Evolutionary conservation across 2,113 vertebrate species (phyloP).

Genomic region (sheep (Ovis aries)): ARS-UI_Ramb_v3.0 NC_056054.1:175954001-175954500

Average conservation of each 20-base stretch:
- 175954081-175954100: neutral
- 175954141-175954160: neutral
- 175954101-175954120: neutral
- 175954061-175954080: constrained; percentile 22
- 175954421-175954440: neutral
- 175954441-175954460: neutral
- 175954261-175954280: neutral
- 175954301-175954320: neutral
- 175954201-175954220: neutral
- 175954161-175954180: neutral
- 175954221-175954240: neutral
- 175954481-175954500: neutral
- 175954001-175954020: neutral
- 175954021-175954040: neutral
- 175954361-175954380: neutral
- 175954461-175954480: neutral
- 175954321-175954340: neutral
- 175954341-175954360: neutral
- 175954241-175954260: neutral
- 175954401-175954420: neutral
- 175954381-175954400: neutral
- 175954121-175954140: neutral
- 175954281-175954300: neutral
- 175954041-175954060: neutral
- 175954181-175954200: neutral